Evolutionary conservation across 1,140 invertebrate species (phyloP).

Genomic region (Diorhabda carinulata): DNA sequence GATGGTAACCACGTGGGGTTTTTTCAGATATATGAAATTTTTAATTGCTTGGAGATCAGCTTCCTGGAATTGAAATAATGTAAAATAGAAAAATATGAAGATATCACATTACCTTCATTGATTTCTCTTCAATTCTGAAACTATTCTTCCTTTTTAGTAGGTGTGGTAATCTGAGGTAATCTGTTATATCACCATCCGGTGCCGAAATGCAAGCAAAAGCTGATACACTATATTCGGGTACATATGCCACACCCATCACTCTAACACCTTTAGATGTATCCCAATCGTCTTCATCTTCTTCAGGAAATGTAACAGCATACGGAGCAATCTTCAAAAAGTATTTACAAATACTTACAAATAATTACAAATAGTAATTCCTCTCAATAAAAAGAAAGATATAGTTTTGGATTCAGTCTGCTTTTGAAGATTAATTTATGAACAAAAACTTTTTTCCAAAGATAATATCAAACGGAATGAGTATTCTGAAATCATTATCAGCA

Average conservation of each 20-base stretch:
- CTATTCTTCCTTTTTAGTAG: slow-evolving; percentile 78
- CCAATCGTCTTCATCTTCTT: slow-evolving; percentile 90
- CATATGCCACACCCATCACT: slow-evolving; percentile 84
- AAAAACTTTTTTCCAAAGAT: too few relatives aligned
- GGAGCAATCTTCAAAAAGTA: slow-evolving; percentile 63
- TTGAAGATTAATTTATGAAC: too few relatives aligned
- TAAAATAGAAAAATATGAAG: not conserved
- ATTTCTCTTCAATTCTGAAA: slow-evolving; percentile 67
- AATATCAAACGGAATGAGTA: too few relatives aligned
- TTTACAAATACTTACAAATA: too few relatives aligned
- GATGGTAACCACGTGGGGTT: slow-evolving; percentile 90
- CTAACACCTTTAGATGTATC: slow-evolving; percentile 77
- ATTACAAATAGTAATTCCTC: too few relatives aligned
- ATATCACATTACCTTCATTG: slow-evolving; percentile 53
- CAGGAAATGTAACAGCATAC: slow-evolving; percentile 71
- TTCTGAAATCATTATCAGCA: too few relatives aligned
- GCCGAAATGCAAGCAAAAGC: slow-evolving; percentile 85
- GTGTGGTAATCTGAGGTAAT: slow-evolving; percentile 83
- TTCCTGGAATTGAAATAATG: slow-evolving; percentile 52
- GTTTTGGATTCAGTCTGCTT: too few relatives aligned
- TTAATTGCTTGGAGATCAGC: slow-evolving; percentile 76
- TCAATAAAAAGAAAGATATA: too few relatives aligned
- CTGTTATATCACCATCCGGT: slow-evolving; percentile 86
- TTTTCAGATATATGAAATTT: slow-evolving; percentile 84
- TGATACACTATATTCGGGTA: slow-evolving; percentile 79